Evolutionary conservation across 2,888 invertebrate species (phyloP), one percentile per base, ranked within the genome.

Genomic region (Augiades crinisus): DNA sequence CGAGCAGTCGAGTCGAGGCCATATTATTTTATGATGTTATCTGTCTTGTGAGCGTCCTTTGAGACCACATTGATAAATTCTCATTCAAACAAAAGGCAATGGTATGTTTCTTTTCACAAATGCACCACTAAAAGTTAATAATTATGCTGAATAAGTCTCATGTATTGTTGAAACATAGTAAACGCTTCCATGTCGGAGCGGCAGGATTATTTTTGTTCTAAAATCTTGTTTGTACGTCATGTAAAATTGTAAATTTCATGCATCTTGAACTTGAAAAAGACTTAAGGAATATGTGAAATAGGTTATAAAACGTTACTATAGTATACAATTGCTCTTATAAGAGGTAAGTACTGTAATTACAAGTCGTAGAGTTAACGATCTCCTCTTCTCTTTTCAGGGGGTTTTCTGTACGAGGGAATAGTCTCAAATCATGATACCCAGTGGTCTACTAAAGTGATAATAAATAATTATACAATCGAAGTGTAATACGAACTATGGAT

Each of bases 21-120:
- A 92, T 92, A 92, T 92, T 50, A 50, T 50, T 50, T 92, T 92
- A 92, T 87, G 90, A 90, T 90, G 90, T 90, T 90, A 90, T 90
- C 90, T 90, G 79, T 81, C 71, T 79, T 87, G 79, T 86, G 84
- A 89, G 88, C 89, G 86, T 90, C 86, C 78, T 81, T 72, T 67
- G 78, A 81, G 82, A 83, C 74, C 80, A 78, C 82, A 86, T 85
- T 82, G 77, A 82, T 81, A 77, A 74, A 81, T 81, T 77, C 68
- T 72, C 70, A 69, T 73, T 72, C 70, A 74, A 79, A 80, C 78
- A 68, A 70, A 74, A 78, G 78, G 83, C 81, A 68, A 89, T 89
- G 88, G 88, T 89, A 87, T 73, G 87, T 81, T 73, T 70, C 64
- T 70, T 64, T 64, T 57, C 53, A 57, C 53, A 59, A 64, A 68